phyloP scores from a whole-genome alignment of 1,140 invertebrate species.

The Carposina sasakii region DNA sequence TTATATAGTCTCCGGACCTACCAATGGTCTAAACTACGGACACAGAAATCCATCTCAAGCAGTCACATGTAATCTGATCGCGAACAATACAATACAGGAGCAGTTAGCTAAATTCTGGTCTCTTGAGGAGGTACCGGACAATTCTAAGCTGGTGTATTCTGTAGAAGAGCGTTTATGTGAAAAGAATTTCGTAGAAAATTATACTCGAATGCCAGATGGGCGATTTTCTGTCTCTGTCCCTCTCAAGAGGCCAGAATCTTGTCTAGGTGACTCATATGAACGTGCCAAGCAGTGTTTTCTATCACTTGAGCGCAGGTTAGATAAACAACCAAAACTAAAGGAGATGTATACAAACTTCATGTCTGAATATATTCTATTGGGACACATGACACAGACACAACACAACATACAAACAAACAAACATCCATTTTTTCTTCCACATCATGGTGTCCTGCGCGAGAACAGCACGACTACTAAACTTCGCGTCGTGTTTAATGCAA shows the following conservation, averaged over 20 bases:
- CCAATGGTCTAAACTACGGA: not conserved
- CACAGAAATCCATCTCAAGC: constrained; percentile 6
- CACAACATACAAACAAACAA: not conserved
- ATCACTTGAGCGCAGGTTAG: constrained; percentile 5
- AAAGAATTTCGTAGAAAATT: constrained; percentile 24
- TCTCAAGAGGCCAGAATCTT: constrained; percentile 8
- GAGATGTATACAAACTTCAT: constrained; percentile 32
- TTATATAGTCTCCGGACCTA: constrained; percentile 17
- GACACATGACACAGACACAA: constrained; percentile 30
- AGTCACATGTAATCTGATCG: constrained; percentile 1
- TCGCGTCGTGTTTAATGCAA: too few species aligned
- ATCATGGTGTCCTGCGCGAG: too few species aligned
- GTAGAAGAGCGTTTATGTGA: constrained; percentile 27
- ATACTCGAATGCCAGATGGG: constrained; percentile 1
- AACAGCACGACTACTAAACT: too few species aligned
- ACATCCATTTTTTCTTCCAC: too few species aligned
- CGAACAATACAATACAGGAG: constrained; percentile 21
- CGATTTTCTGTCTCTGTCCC: constrained; percentile 4
- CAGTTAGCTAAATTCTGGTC: constrained; percentile 31
- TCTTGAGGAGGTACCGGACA: constrained; percentile 19
- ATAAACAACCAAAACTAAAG: constrained; percentile 12
- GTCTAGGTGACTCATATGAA: constrained; percentile 4
- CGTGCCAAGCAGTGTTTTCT: constrained; percentile 8
- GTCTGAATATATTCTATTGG: constrained; percentile 36
- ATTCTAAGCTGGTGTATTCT: constrained; percentile 15